Base-by-base conservation (phyloP, 1,140 invertebrate species). In the Tetramorium alpestre region DNA sequence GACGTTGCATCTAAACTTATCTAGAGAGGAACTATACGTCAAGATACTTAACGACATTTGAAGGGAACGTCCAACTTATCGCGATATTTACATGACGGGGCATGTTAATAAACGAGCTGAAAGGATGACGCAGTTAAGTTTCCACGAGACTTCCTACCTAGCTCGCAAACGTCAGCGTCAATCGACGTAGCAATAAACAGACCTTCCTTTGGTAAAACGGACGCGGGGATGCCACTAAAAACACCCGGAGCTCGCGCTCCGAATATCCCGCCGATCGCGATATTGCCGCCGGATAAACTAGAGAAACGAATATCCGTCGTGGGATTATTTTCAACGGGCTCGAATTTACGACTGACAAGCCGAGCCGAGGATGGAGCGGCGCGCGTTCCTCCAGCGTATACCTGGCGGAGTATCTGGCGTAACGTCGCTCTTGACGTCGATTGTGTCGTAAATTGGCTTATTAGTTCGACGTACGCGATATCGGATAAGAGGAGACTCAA, bases 361-460 rank as follows among this genome's bases (percentile, higher is more conserved):
- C 7, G n/a, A 49, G 10, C 18, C 67, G 33, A 58, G 44, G 44
- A 47, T 13, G 41, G 8, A 33, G 65, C 62, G 13, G 22, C 22
- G 25, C n/a, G 28, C 56, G 51, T n/a, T 60, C 22, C 13, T 54
- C 49, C 49, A 58, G 18, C 54, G 28, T 87, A 56, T 60, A 47
- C 22, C 22, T 22, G 22, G 22, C n/a, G 16, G 33, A 51, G 5
- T 86, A 62, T 85, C 62, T 51, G 6, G 25, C 41, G 18, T 28
- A 16, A 54, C 22, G 25, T 33, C 47, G 11, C 56, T 78, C 18
- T 58, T 44, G 44, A 25, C 64, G 2, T 28, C 33, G 60, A 80
- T 86, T 51, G 67, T 58, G 28, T 25, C 78, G 77, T 87, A 89
- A 89, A 87, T 87, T 87, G 77, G 41, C 65, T 78, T 54, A 62